Evolutionary conservation across 2,888 invertebrate species (phyloP).

Genomic region (Drosophila vallismaia): DNA sequence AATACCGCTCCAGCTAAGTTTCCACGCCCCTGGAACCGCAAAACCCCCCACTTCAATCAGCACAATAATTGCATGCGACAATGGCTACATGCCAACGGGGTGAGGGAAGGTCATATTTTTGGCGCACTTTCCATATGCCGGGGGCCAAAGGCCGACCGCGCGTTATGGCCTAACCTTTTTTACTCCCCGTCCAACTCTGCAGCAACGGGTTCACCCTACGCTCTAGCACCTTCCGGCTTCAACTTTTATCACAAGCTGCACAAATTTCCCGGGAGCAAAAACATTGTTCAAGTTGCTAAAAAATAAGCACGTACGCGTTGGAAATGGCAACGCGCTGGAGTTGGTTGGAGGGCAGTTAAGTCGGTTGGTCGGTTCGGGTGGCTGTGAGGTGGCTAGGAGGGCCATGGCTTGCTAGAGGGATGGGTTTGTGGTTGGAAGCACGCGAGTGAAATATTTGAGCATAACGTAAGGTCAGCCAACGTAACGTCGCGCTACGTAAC

Average conservation of each 20-base stretch:
- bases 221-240: constrained; percentile 16
- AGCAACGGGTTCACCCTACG: not conserved
- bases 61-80: constrained; percentile 45
- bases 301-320: constrained; percentile 74
- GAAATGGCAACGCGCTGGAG: constrained; percentile 55
- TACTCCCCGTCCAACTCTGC: not conserved
- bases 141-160: constrained; percentile 28
- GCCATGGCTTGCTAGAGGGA: not conserved
- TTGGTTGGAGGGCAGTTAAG: constrained; percentile 10
- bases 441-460: constrained; percentile 66
- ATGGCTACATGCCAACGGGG: constrained; percentile 45
- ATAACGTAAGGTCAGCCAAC: constrained; percentile 59
- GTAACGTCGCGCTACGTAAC: constrained; percentile 53
- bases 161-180: not conserved
- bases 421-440: constrained; percentile 30
- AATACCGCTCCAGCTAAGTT: constrained; percentile 24
- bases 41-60: constrained; percentile 30
- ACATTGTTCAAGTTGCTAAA: constrained; percentile 74
- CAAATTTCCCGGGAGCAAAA: constrained; percentile 60
- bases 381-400: not conserved
- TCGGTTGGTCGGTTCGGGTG: not conserved
- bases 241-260: constrained; percentile 69
- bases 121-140: constrained; percentile 47
- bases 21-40: constrained; percentile 16
- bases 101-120: constrained; percentile 25